Evolutionary conservation across 2,888 invertebrate genomes (phyloP).

Genomic region (Drosophila borealis): DNA sequence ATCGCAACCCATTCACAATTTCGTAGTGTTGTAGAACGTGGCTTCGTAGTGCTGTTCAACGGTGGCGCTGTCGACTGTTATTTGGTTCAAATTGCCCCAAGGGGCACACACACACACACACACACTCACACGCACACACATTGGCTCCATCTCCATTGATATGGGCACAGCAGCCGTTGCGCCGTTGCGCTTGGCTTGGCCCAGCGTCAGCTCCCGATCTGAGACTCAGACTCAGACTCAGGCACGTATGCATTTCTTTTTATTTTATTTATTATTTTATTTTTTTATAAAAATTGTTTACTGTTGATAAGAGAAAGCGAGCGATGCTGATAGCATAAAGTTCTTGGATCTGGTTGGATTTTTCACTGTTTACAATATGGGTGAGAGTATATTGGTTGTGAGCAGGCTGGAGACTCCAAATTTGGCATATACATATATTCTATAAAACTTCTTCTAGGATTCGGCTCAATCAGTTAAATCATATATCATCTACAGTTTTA

Average conservation of each 20-base stretch:
- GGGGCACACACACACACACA: conserved; percentile 5
- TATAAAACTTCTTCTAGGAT: too few species aligned
- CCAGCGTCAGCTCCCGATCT: background rate
- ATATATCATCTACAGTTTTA: too few species aligned
- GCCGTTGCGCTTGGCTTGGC: background rate
- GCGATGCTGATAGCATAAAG: conserved; percentile 28
- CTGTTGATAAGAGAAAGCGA: conserved; percentile 32
- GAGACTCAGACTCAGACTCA: background rate
- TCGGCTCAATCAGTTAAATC: too few species aligned
- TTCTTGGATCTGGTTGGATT: conserved; percentile 24
- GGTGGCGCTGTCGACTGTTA: conserved; percentile 56
- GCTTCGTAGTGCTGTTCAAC: background rate
- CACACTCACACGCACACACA: too few species aligned
- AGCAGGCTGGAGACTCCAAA: background rate
- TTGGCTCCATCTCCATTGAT: conserved; percentile 40
- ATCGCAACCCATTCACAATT: conserved; percentile 4
- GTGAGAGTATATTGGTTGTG: background rate
- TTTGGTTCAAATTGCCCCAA: conserved; percentile 38
- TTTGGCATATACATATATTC: too few species aligned
- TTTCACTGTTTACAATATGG: background rate
- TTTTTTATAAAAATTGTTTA: conserved; percentile 50
- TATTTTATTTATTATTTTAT: background rate
- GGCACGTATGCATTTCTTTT: conserved; percentile 6
- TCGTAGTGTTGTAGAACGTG: background rate
- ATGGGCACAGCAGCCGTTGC: background rate